Evolutionary conservation across 2,797 vertebrate genomes (phyloP), one percentile per base, ranked within the genome.

Genomic region (Anguilla marmorata): DNA sequence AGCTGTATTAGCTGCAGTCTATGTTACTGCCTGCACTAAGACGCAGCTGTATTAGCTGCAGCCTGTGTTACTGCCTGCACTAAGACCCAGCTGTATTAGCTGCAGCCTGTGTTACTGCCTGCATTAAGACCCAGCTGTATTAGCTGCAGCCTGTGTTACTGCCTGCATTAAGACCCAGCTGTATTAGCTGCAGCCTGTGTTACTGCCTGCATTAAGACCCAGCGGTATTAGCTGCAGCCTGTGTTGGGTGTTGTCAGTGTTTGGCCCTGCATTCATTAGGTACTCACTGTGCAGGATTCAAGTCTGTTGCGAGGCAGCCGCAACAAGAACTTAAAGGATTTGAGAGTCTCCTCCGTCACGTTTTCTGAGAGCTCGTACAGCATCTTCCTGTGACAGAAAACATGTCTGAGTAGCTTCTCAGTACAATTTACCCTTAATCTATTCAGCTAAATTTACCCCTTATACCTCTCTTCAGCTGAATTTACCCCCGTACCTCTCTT

Each of bases 311-410:
- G 93, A 8, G 88, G 88, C 60, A 96, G 45, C 2, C 83, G 37
- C 88, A 95, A 60, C 6, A 96, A 89, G 89, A 94, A 96, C 91
- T 95, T 96, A 30, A 96, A 88, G 0, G 60, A 87, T 0, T 76
- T 3, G 3, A 96, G 14, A 24, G 93, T 94, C 83, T 93, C 90
- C 0, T 11, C 0, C 1, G 91, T 94, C 74, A 95, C 27, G 41
- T 92, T 90, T 11, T 95, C 91, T 63, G 94, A 91, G 50, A 96
- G 33, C 0, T 12, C 0, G 88, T 93, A 96, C 21, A 97, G 93
- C 94, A 95, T 83, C 27, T 24, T 69, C 45, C 45, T 87, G 33
- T 48, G 27, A 58, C 14, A 16, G 56, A 58, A 58, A 58, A 58
- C 56, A 56, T 56, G 54, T 56, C 54, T 8, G 50, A 11, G 11